phyloP scores from a whole-genome alignment of 2,113 vertebrate genomes.

The Egretta garzetta region DNA sequence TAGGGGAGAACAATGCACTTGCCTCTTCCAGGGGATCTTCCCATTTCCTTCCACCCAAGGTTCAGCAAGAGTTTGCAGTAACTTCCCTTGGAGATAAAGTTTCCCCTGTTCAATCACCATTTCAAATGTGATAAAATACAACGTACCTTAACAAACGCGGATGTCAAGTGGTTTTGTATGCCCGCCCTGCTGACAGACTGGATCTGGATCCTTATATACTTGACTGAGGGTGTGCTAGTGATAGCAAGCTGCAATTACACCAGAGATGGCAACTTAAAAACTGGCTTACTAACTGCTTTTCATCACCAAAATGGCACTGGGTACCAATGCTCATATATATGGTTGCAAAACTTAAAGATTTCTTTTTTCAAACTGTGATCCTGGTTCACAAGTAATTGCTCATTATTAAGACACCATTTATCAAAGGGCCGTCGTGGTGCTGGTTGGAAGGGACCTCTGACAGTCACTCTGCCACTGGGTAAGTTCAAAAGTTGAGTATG shows the following conservation, averaged over 20 bases:
- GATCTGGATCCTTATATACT: slow-evolving; percentile 46
- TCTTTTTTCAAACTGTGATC: background rate
- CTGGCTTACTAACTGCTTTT: background rate
- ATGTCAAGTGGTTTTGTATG: slow-evolving; percentile 4
- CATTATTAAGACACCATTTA: background rate
- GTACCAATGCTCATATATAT: accelerated
- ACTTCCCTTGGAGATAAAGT: slow-evolving; percentile 23
- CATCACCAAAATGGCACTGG: background rate
- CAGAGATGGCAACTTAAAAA: background rate
- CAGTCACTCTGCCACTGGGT: background rate
- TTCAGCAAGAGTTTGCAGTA: slow-evolving; percentile 9
- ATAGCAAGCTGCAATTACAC: slow-evolving; percentile 53
- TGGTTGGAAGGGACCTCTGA: background rate
- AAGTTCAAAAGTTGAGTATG: background rate
- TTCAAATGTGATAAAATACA: background rate
- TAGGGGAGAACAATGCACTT: slow-evolving; percentile 38
- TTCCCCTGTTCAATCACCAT: background rate
- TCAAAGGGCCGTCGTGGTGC: background rate
- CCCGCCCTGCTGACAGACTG: slow-evolving; percentile 21
- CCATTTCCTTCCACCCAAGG: slow-evolving; percentile 6
- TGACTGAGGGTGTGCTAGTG: slow-evolving; percentile 36
- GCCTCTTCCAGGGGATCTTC: slow-evolving; percentile 10
- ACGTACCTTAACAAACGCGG: slow-evolving; percentile 42
- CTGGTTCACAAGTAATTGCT: background rate
- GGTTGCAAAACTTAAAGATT: background rate